Base-by-base conservation (phyloP, 2,888 invertebrate genomes). In the Melieria picta region DNA sequence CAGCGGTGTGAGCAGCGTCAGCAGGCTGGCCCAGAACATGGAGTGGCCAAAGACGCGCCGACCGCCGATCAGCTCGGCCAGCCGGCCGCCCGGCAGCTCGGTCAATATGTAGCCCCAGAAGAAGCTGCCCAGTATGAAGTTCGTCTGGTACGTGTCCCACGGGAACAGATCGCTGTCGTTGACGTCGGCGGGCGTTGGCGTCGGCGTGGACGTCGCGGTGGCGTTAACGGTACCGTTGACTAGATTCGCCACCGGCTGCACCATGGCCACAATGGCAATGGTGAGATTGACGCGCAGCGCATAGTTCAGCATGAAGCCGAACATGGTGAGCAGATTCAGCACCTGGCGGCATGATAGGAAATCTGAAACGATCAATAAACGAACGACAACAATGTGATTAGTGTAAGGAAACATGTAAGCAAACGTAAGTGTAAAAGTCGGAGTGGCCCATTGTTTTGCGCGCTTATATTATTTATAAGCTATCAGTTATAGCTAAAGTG, bases 41-140 rank as follows among this genome's bases (percentile, higher is more conserved):
- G 95, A 95, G 84, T 94, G 93, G 71, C 96, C 97, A 83, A 96
- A 96, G 47, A 97, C 93, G 75, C 93, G 90, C 79, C 90, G 90
- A 81, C 95, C 94, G 7, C 96, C 97, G 77, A 95, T 90, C 67
- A 93, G 85, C 83, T 95, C 95, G 42, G 96, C 94, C 78, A 96
- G 88, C 78, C 94, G 90, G 67, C 96, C 96, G 30, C 96, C 96
- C 3, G 96, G 96, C 75, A 96, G 87, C 87, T 96, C 96, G 75
- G 96, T 96, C 73, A 95, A 89, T 61, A 96, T 91, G 86, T 97
- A 96, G 10, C 96, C 96, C 93, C 95, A 96, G 89, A 94, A 97
- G 90, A 97, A 97, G 80, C 93, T 92, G 56, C 95, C 95, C 45
- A 95, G 89, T 58, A 96, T 91, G 73, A 92, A 89, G 81, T 96